Evolutionary conservation across 2,888 invertebrate species (phyloP).

Genomic region (Troides helena): DNA sequence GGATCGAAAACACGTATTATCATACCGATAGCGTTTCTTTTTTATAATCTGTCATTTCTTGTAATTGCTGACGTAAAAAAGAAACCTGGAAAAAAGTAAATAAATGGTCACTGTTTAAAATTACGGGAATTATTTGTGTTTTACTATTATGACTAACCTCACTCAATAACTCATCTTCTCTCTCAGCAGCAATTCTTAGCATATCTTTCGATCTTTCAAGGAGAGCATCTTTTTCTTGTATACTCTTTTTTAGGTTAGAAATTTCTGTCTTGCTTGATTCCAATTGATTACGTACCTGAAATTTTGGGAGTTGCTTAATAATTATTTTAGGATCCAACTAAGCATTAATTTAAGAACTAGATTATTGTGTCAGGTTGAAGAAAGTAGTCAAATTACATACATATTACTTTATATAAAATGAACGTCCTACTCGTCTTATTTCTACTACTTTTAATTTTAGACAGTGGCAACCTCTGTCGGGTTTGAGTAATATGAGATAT

Average conservation of each 20-base stretch:
- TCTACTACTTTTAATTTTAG: no score
- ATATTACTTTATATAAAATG: no score
- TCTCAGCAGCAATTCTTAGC: constrained; percentile 80
- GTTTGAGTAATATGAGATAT: background rate
- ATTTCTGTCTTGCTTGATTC: constrained; percentile 71
- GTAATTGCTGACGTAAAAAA: constrained; percentile 55
- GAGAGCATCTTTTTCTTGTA: constrained; percentile 80
- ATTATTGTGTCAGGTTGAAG: no score
- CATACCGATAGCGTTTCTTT: constrained; percentile 54
- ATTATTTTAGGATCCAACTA: background rate
- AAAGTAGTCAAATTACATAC: no score
- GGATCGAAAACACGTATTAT: constrained; percentile 37
- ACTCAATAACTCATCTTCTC: constrained; percentile 80
- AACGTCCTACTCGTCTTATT: no score
- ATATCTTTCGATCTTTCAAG: constrained; percentile 81
- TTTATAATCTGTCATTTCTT: constrained; percentile 51
- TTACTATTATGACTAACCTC: constrained; percentile 59
- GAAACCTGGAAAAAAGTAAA: constrained; percentile 53
- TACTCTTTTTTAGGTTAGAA: constrained; percentile 71
- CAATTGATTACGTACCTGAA: constrained; percentile 52
- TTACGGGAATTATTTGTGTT: background rate
- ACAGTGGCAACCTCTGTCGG: no score
- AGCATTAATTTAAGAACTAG: no score
- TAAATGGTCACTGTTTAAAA: background rate
- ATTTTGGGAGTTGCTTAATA: constrained; percentile 7